Evolutionary conservation across 2,797 vertebrate genomes (phyloP).

Genomic region (Hylomyscus alleni): DNA sequence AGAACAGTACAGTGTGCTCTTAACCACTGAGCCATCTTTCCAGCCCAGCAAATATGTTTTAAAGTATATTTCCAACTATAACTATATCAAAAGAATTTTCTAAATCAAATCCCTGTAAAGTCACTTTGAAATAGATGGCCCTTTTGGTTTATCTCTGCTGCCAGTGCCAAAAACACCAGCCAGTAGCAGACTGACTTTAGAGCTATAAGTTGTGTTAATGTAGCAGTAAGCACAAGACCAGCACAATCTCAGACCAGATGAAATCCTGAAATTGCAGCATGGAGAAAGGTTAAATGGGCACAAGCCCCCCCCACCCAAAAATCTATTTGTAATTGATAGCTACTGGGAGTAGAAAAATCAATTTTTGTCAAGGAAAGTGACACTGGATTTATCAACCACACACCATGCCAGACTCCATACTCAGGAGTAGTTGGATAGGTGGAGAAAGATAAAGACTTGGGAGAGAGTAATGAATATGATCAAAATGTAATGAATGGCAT

Average conservation of each 20-base stretch:
- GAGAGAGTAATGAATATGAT: neutral
- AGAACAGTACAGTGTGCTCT: too few species aligned
- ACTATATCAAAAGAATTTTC: conserved; percentile 75
- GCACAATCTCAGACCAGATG: neutral
- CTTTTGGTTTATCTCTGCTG: conserved; percentile 64
- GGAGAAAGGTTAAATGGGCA: neutral
- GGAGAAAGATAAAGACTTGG: neutral
- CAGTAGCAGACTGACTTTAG: conserved; percentile 31
- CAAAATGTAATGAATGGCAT: neutral
- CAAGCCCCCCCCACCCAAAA: neutral
- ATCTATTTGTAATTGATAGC: neutral
- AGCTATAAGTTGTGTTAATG: conserved; percentile 25
- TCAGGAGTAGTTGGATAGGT: neutral
- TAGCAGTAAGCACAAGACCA: neutral
- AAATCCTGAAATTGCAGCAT: neutral
- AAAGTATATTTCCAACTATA: conserved; percentile 65
- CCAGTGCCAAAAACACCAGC: neutral
- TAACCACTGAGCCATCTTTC: too few species aligned
- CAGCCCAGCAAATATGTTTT: conserved; percentile 58
- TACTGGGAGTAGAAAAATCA: neutral
- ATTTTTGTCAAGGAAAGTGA: neutral
- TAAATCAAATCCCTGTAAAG: conserved; percentile 72
- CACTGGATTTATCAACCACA: neutral
- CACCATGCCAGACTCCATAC: neutral
- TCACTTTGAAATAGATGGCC: conserved; percentile 68